Percentiles rank a stretch among this genome's conserved stretches.
These are phyloP conservation scores for Magallana angulata DNA, from an alignment of 1,140 invertebrate species.

Conservation along the genomic window DNA sequence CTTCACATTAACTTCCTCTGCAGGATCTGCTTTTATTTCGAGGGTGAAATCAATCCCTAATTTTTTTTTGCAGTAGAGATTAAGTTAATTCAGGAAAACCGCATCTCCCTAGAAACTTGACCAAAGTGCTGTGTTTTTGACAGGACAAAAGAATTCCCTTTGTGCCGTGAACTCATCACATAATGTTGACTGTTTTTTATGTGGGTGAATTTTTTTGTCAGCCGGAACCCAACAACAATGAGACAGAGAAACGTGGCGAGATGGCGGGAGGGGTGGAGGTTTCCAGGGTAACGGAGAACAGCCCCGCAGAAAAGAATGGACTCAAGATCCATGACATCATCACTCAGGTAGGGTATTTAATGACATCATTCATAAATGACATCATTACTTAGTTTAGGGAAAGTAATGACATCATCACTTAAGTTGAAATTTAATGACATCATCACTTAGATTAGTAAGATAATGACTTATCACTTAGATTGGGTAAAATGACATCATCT, in stretches of 20 bases:
- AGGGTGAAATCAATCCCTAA: background rate
- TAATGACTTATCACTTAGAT: too few relatives aligned
- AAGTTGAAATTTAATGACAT: too few relatives aligned
- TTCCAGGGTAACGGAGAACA: slow-evolving; percentile 40
- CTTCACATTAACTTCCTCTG: background rate
- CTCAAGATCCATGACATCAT: slow-evolving; percentile 42
- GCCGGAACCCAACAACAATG: slow-evolving; percentile 47
- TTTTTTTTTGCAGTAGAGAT: background rate
- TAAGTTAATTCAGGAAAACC: slow-evolving; percentile 19
- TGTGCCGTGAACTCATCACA: background rate
- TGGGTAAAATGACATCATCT: too few relatives aligned
- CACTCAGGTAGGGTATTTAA: background rate
- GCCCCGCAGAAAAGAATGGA: slow-evolving; percentile 44
- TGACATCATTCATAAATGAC: background rate
- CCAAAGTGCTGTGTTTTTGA: background rate
- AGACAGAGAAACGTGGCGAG: background rate
- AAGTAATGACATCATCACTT: too few relatives aligned
- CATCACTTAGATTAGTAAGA: too few relatives aligned
- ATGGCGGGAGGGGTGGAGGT: slow-evolving; percentile 28
- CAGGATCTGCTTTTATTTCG: background rate
- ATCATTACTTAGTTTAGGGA: too few relatives aligned
- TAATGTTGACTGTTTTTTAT: slow-evolving; percentile 5
- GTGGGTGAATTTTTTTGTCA: slow-evolving; percentile 32
- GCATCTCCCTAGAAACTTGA: slow-evolving; percentile 17
- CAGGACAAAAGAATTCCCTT: slow-evolving; percentile 4